Conservation (phyloP, 2,888 invertebrate genomes). For the Athripsodes cinereus region DNA sequence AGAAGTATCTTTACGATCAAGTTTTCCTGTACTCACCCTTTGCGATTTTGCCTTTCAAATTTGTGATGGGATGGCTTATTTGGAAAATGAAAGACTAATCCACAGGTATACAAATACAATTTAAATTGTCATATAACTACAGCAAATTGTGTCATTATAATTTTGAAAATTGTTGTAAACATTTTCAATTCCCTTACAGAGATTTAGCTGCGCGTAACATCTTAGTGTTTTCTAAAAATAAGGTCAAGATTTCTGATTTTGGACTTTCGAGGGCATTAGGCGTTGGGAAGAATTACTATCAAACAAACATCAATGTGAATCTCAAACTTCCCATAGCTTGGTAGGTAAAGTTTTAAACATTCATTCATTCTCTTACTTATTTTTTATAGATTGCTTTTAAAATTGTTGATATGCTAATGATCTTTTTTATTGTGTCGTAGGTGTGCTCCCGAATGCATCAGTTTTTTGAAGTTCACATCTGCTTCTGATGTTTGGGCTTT, state of each 20-base stretch:
- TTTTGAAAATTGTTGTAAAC: no score
- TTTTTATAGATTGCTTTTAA: no score
- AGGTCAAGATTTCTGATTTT: constrained; percentile 98
- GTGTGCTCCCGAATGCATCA: constrained; percentile 98
- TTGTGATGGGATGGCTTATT: constrained; percentile 96
- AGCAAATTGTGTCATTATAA: neutral
- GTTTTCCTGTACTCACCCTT: constrained; percentile 85
- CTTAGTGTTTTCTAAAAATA: constrained; percentile 91
- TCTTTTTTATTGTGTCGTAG: constrained; percentile 36
- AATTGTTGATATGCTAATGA: neutral
- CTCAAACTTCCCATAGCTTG: constrained; percentile 96
- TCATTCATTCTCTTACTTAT: neutral
- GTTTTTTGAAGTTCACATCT: constrained; percentile 91
- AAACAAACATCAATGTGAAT: constrained; percentile 96
- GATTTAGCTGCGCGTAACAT: constrained; percentile 98
- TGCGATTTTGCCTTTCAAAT: constrained; percentile 96
- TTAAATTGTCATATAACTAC: neutral
- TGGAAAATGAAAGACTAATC: constrained; percentile 92
- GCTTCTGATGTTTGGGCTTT: constrained; percentile 98
- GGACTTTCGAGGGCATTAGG: constrained; percentile 93
- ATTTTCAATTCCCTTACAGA: constrained; percentile 45
- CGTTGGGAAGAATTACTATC: constrained; percentile 97
- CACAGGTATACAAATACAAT: constrained; percentile 60
- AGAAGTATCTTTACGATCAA: constrained; percentile 83
- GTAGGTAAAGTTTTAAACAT: constrained; percentile 46